Evolutionary conservation across 2,888 invertebrate genomes (phyloP), one percentile per base, ranked within the genome.

Genomic region (Eilema griseolum): DNA sequence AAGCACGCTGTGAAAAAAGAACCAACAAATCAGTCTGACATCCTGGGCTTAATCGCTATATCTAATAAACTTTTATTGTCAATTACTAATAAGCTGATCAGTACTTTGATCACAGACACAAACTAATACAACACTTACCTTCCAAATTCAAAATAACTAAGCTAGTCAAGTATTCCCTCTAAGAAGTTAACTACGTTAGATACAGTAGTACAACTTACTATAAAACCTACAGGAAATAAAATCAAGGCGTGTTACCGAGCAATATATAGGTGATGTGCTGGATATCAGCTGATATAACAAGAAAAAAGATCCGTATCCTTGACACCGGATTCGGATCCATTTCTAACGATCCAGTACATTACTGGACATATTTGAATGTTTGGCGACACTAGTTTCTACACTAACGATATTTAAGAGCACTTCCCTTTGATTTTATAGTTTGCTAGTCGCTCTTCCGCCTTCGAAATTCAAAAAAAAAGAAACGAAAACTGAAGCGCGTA

Each of bases 41-140:
- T 59, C 28, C 28, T 8, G 26, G 14, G 14, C 59, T 59, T 59
- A 59, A 7, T 12, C 12, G 24, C 23, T 24, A 14, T 16, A 28
- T 26, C 16, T 26, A 59, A 5, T 26, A 59, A 16, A 7, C 59
- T 59, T 20, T 28, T 59, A 59, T 26, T 59, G 59, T 59, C 28
- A 28, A 26, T 59, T 28, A 57, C 24, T 59, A 59, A 59, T 5
- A 59, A 59, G 59, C 59, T 59, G 59, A 59, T 24, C 59, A 20
- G 26, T 59, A 59, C 28, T 24, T 26, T 59, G 59, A 26, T 26
- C 16, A 59, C 28, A 59, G 24, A n/a, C 4, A 24, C 16, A 16
- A 20, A 59, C 16, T 28, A 28, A 59, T 26, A 20, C 59, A 16
- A 59, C 12, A 59, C 16, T 59, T 28, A 59, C 26, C 14, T 26